These are phyloP conservation scores for Cyrtonyx montezumae DNA, from an alignment of 2,113 vertebrate genomes.

Conservation along the genomic window DNA sequence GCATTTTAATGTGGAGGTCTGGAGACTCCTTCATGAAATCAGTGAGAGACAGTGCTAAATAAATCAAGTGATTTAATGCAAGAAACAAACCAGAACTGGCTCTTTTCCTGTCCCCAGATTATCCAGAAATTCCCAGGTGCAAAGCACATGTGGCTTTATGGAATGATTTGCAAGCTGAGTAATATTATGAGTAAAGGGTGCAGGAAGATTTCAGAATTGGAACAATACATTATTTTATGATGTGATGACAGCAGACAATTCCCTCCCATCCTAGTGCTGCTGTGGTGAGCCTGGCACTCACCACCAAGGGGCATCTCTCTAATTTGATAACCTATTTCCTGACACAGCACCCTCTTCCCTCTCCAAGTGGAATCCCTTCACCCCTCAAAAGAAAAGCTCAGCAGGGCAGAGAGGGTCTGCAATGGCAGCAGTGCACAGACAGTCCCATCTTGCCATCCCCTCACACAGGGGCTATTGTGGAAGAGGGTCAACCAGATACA, in stretches of 20 bases:
- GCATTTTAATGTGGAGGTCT: neutral
- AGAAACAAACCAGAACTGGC: neutral
- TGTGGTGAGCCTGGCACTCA: neutral
- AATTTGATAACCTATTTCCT: neutral
- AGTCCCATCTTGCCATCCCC: neutral
- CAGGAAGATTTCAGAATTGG: neutral
- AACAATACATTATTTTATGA: neutral
- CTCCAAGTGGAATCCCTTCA: neutral
- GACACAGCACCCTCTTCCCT: neutral
- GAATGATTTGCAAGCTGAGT: neutral
- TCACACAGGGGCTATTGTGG: neutral
- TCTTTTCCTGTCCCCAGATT: neutral
- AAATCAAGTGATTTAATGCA: neutral
- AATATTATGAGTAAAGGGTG: neutral
- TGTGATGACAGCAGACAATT: neutral
- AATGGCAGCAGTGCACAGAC: neutral
- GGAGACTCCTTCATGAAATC: neutral
- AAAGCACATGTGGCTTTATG: neutral
- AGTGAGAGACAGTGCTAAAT: rapidly evolving
- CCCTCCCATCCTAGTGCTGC: neutral
- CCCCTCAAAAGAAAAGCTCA: neutral
- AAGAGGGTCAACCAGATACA: neutral
- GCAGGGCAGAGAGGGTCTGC: neutral
- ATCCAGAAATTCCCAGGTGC: neutral
- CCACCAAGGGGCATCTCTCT: neutral